Percentiles rank a stretch among this genome's conserved stretches.
Conservation (phyloP, 2,797 vertebrate genomes). For the Helarctos malayanus region DNA sequence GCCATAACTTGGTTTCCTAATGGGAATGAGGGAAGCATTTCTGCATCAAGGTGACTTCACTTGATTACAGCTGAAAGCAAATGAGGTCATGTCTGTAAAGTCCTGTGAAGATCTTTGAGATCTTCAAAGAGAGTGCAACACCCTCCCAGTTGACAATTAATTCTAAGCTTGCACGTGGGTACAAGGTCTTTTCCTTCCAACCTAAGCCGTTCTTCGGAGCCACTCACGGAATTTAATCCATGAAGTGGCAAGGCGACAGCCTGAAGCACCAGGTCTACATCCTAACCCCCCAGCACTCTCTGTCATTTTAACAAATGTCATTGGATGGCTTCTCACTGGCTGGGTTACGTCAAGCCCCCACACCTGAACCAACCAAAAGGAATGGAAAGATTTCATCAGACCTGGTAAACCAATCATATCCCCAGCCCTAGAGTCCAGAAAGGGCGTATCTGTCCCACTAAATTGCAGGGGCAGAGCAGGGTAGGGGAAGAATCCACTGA, state of each 20-base stretch:
- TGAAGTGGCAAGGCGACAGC: neutral
- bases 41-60: neutral
- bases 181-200: neutral
- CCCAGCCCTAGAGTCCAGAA: neutral
- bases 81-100: neutral
- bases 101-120: neutral
- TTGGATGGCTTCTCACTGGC: neutral
- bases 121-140: neutral
- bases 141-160: neutral
- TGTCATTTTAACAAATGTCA: neutral
- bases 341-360: neutral
- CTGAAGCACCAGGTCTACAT: neutral
- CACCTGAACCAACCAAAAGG: neutral
- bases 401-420: neutral
- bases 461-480: neutral
- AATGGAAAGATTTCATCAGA: neutral
- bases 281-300: neutral
- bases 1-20: neutral
- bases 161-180: neutral
- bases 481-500: neutral
- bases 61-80: neutral
- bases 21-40: neutral
- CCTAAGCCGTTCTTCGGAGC: neutral
- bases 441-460: fast-evolving
- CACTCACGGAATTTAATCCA: neutral